A percentile compares a stretch with the other conserved stretches of the same genome.
phyloP scores from a whole-genome alignment of 2,888 invertebrate species.

The Polydesmus complanatus region DNA sequence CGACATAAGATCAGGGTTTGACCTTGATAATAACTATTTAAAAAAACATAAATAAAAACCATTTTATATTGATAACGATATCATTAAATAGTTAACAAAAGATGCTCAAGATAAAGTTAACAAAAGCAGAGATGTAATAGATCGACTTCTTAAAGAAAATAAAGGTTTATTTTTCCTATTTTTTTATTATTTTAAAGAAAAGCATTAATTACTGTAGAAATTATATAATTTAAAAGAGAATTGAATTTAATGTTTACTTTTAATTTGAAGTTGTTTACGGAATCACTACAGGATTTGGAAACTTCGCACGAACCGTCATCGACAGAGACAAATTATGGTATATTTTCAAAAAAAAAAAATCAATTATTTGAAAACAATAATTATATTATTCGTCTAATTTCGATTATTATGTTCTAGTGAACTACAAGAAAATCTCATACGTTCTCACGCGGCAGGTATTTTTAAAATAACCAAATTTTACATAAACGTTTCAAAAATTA shows the following conservation, averaged over 20 bases:
- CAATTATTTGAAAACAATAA: not conserved
- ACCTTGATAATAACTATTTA: not conserved
- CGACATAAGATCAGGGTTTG: slow-evolving; percentile 41
- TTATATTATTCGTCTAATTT: slow-evolving; percentile 18
- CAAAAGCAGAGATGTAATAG: slow-evolving; percentile 41
- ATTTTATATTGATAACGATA: not conserved
- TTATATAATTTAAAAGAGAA: not conserved
- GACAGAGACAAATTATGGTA: slow-evolving; percentile 42
- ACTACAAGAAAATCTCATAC: slow-evolving; percentile 48
- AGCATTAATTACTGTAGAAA: no score
- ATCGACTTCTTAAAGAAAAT: slow-evolving; percentile 43
- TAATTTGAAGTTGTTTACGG: slow-evolving; percentile 44
- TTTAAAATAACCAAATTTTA: no score
- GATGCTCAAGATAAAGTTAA: slow-evolving; percentile 41
- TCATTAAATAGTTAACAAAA: slow-evolving; percentile 34
- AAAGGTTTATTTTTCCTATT: slow-evolving; percentile 34
- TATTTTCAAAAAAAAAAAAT: no score
- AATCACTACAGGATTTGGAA: slow-evolving; percentile 53
- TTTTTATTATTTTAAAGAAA: no score
- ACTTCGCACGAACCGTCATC: slow-evolving; percentile 45
- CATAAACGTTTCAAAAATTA: not conserved
- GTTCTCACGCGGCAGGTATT: slow-evolving; percentile 48
- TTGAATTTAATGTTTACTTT: slow-evolving; percentile 2
- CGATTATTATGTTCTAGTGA: no score
- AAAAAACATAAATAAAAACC: slow-evolving; percentile 2